A percentile compares a stretch with the other conserved stretches of the same genome.
phyloP scores from a whole-genome alignment of 2,888 invertebrate species.

The Cerastis rubricosa region DNA sequence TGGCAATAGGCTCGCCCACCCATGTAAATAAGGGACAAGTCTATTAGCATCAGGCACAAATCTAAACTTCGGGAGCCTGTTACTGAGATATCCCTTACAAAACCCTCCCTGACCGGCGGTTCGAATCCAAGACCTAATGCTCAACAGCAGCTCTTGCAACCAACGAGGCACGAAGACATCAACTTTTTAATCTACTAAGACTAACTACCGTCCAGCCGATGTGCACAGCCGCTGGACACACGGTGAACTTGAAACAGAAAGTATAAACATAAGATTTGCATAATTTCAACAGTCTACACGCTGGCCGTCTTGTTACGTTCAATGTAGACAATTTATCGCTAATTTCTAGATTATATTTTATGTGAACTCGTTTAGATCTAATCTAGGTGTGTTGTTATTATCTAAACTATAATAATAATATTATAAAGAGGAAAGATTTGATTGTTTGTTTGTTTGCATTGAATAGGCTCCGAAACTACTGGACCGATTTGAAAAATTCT shows the following conservation, averaged over 20 bases:
- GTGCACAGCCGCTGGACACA: conserved; percentile 4
- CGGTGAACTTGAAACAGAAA: conserved; percentile 42
- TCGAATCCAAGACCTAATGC: background rate
- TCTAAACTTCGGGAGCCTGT: background rate
- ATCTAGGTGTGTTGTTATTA: too few relatives aligned
- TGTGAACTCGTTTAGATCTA: background rate
- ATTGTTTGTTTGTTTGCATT: too few relatives aligned
- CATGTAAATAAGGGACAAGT: too few relatives aligned
- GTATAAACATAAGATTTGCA: conserved; percentile 38
- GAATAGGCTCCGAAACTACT: too few relatives aligned
- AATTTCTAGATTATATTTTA: conserved; percentile 14
- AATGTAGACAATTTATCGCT: background rate
- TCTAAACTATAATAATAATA: too few relatives aligned
- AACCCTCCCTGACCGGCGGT: too few relatives aligned
- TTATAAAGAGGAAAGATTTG: too few relatives aligned
- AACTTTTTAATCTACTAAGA: background rate
- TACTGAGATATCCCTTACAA: background rate
- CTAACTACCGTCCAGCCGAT: background rate
- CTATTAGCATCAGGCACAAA: background rate
- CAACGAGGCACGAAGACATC: background rate
- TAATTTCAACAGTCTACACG: conserved; percentile 27
- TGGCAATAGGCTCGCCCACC: too few relatives aligned
- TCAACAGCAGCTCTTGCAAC: background rate
- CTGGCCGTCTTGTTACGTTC: background rate
- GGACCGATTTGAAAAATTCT: too few relatives aligned